Conservation (phyloP, 64 coral and sea anemone species). For the Cladopsammia gracilis region DNA sequence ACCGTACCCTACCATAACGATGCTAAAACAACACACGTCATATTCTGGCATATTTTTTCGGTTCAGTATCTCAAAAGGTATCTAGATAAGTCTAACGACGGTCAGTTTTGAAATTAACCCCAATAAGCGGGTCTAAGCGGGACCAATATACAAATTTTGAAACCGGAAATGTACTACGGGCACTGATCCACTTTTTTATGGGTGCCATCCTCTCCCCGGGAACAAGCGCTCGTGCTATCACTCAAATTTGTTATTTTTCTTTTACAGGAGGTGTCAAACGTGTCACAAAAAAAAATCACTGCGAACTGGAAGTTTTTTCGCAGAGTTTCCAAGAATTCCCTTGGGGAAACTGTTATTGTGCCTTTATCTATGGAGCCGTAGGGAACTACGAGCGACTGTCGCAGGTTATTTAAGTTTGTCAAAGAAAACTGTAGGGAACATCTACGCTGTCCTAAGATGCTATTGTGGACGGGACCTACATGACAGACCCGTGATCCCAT, state of each 20-base stretch:
- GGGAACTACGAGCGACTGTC: neutral
- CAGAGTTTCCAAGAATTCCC: constrained; percentile 13
- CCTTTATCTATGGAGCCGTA: constrained; percentile 17
- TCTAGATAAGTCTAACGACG: no score
- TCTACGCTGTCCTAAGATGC: neutral
- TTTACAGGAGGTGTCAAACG: neutral
- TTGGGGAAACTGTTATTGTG: neutral
- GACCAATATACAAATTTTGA: no score
- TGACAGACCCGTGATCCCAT: constrained; percentile 20
- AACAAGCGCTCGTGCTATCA: no score
- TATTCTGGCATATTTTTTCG: no score
- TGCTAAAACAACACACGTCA: no score
- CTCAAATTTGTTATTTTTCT: neutral
- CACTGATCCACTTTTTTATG: no score
- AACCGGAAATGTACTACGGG: no score
- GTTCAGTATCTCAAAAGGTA: no score
- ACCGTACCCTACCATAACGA: no score
- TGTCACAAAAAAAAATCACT: neutral
- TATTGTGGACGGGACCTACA: constrained; percentile 6
- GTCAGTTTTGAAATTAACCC: no score
- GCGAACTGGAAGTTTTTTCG: neutral
- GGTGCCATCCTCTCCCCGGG: no score
- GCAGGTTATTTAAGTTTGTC: neutral
- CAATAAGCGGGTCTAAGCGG: no score
- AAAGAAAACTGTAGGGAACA: constrained; percentile 11